These are phyloP conservation scores for Isurus oxyrinchus DNA, from an alignment of 2,113 vertebrate species.

Conservation along the genomic window DNA sequence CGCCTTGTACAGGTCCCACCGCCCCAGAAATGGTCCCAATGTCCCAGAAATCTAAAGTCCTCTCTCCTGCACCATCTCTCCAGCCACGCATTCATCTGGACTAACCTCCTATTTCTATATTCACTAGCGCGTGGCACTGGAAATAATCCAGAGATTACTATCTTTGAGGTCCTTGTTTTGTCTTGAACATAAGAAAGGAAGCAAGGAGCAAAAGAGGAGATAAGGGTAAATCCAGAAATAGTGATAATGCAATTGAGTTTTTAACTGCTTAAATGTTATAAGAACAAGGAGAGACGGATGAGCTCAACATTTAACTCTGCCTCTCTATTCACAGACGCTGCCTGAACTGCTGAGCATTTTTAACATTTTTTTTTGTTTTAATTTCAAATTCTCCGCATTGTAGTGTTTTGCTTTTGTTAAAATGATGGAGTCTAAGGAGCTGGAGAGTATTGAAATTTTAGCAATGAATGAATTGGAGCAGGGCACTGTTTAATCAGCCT, in stretches of 20 bases:
- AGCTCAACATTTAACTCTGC: not conserved
- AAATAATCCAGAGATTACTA: no score
- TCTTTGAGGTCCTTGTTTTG: no score
- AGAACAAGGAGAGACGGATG: not conserved
- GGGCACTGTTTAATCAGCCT: not conserved
- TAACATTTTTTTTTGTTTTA: not conserved
- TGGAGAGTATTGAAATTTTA: not conserved
- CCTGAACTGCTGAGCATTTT: not conserved
- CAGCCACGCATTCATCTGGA: no score
- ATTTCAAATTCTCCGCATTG: not conserved
- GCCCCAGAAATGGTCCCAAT: no score
- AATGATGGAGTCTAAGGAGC: not conserved
- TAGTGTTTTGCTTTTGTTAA: not conserved
- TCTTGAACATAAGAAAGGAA: not conserved
- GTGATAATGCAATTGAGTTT: not conserved
- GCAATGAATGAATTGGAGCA: not conserved
- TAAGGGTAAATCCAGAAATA: not conserved
- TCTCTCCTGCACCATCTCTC: no score
- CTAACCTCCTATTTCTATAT: no score
- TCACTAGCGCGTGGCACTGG: no score
- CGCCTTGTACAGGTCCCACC: no score
- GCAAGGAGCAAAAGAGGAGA: not conserved
- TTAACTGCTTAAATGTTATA: not conserved
- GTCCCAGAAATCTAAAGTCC: no score
- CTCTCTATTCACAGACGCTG: not conserved